A percentile compares a stretch with the other conserved stretches of the same genome.
Conservation (phyloP, 2,888 invertebrate genomes). For the Meganola albula region DNA sequence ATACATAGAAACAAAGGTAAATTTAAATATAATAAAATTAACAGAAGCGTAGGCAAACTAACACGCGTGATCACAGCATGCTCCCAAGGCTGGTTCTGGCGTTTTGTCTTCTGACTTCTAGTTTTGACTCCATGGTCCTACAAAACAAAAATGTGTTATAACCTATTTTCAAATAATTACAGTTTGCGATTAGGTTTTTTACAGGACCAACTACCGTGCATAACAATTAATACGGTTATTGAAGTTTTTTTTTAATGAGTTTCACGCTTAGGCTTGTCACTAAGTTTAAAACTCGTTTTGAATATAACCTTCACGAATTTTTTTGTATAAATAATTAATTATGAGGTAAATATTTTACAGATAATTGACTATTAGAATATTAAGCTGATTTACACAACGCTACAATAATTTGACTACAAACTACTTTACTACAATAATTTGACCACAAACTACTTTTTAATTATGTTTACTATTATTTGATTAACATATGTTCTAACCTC, state of each 20-base stretch:
- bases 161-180: too few species aligned
- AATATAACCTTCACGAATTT: too few species aligned
- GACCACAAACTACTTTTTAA: too few species aligned
- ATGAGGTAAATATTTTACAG: too few species aligned
- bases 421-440: neutral
- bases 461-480: too few species aligned
- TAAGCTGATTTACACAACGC: too few species aligned
- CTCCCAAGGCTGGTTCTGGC: constrained; percentile 13
- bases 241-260: neutral
- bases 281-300: too few species aligned
- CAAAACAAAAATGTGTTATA: constrained; percentile 24
- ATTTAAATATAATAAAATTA: constrained; percentile 5
- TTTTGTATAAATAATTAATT: too few species aligned
- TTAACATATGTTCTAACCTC: constrained; percentile 45
- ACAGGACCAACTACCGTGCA: too few species aligned
- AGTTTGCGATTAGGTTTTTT: too few species aligned
- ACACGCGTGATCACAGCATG: constrained; percentile 20
- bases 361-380: too few species aligned
- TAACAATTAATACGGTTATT: neutral
- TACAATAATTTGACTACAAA: neutral
- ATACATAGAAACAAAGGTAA: constrained; percentile 26
- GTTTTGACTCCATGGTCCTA: constrained; percentile 31
- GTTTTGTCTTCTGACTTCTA: constrained; percentile 20
- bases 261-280: too few species aligned
- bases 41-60: neutral